phyloP scores from a whole-genome alignment of 2,888 invertebrate genomes.

The Drosophila barbarae region DNA sequence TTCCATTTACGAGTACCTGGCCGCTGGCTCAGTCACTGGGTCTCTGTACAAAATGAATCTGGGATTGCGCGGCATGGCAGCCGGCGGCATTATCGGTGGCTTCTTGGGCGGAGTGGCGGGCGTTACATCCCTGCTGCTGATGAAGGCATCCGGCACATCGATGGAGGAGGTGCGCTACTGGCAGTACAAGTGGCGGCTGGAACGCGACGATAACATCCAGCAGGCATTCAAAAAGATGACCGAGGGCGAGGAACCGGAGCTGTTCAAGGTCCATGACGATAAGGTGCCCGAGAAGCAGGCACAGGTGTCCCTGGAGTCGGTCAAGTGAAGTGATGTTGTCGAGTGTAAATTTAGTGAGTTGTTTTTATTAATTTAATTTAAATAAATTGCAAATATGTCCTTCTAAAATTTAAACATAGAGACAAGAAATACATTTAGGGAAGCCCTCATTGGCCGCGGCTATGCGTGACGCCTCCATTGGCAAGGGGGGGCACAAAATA shows the following conservation, averaged over 20 bases:
- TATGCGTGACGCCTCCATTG: constrained; percentile 56
- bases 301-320: constrained; percentile 64
- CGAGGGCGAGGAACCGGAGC: constrained; percentile 51
- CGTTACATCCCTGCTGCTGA: constrained; percentile 80
- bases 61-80: constrained; percentile 85
- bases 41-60: constrained; percentile 84
- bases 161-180: constrained; percentile 85
- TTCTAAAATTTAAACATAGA: constrained; percentile 43
- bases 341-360: constrained; percentile 38
- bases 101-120: constrained; percentile 84
- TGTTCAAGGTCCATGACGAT: constrained; percentile 70
- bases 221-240: constrained; percentile 70
- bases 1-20: constrained; percentile 84
- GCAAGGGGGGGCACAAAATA: constrained; percentile 22
- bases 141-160: constrained; percentile 82
- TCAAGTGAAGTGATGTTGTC: constrained; percentile 53
- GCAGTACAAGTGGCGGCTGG: constrained; percentile 81
- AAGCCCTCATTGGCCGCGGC: constrained; percentile 65
- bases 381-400: constrained; percentile 73
- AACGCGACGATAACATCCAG: constrained; percentile 76
- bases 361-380: constrained; percentile 55
- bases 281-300: constrained; percentile 59
- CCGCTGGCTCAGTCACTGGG: constrained; percentile 84
- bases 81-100: constrained; percentile 85
- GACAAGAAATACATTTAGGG: constrained; percentile 60